A percentile compares a stretch with the other conserved stretches of the same genome.
Evolutionary conservation across 2,888 invertebrate genomes (phyloP).

Genomic region (Girardia tigrina): DNA sequence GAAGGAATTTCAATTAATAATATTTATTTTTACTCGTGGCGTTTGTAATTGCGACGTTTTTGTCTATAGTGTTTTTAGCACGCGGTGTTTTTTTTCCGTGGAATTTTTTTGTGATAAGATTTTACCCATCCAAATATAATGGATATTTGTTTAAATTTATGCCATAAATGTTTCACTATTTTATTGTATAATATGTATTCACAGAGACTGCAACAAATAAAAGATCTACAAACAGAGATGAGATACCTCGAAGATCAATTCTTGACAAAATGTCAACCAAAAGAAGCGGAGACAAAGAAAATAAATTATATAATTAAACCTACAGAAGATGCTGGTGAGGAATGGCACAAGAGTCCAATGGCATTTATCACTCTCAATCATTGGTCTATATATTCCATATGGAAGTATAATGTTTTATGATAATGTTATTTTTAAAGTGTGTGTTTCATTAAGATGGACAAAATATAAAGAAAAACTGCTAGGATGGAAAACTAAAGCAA

Average conservation of each 20-base stretch:
- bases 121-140: too few relatives aligned
- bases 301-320: background rate
- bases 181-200: background rate
- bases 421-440: background rate
- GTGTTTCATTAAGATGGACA: background rate
- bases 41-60: too few relatives aligned
- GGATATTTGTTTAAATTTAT: background rate
- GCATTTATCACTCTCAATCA: background rate
- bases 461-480: slow-evolving; percentile 4
- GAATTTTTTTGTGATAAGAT: too few relatives aligned
- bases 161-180: background rate
- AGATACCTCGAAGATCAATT: slow-evolving; percentile 10
- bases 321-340: background rate
- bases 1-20: too few relatives aligned
- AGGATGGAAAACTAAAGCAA: background rate
- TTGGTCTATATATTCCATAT: background rate
- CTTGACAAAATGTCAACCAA: background rate
- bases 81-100: too few relatives aligned
- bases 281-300: background rate
- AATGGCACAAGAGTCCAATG: background rate
- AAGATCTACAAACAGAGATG: slow-evolving; percentile 5
- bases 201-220: slow-evolving; percentile 8
- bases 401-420: background rate
- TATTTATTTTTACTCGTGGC: too few relatives aligned
- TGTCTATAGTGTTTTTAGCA: too few relatives aligned